Percentiles rank a stretch among this genome's conserved stretches.
These are phyloP conservation scores for Drosophila littoralis DNA, from an alignment of 1,140 invertebrate species.

Conservation along the genomic window DNA sequence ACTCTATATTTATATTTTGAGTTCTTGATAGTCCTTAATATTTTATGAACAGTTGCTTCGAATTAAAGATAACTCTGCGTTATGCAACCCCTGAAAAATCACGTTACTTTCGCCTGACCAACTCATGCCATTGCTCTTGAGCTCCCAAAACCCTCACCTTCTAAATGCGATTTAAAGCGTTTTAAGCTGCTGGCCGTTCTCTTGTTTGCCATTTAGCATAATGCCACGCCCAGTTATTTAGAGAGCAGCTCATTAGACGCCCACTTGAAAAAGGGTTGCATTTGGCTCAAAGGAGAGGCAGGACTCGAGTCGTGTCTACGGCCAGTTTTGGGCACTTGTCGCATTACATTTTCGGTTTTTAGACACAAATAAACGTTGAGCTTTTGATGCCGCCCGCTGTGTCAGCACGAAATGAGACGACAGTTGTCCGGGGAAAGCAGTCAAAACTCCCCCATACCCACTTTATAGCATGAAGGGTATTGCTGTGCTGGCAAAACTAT, in stretches of 20 bases:
- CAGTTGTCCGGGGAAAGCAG: conserved; percentile 25
- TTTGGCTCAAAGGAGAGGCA: conserved; percentile 14
- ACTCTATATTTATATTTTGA: neutral
- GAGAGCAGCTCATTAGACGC: conserved; percentile 61
- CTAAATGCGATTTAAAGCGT: neutral
- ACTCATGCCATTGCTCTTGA: neutral
- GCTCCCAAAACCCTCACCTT: neutral
- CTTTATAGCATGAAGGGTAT: conserved; percentile 11
- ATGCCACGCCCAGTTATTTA: conserved; percentile 53
- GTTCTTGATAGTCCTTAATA: neutral
- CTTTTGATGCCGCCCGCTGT: conserved; percentile 58
- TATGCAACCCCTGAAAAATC: neutral
- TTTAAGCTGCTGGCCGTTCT: conserved; percentile 22
- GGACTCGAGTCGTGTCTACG: conserved; percentile 11
- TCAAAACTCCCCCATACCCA: neutral
- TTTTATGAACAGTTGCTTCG: neutral
- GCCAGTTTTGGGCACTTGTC: conserved; percentile 30
- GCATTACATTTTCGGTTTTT: conserved; percentile 65
- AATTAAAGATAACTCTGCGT: neutral
- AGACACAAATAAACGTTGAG: conserved; percentile 65
- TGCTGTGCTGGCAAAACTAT: conserved; percentile 62
- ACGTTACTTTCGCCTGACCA: neutral
- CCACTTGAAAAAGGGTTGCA: conserved; percentile 32
- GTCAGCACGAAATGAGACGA: conserved; percentile 65
- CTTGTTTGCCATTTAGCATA: conserved; percentile 38